These are phyloP conservation scores for Andrena dorsata DNA, from an alignment of 2,888 invertebrate genomes.

Conservation along the genomic window DNA sequence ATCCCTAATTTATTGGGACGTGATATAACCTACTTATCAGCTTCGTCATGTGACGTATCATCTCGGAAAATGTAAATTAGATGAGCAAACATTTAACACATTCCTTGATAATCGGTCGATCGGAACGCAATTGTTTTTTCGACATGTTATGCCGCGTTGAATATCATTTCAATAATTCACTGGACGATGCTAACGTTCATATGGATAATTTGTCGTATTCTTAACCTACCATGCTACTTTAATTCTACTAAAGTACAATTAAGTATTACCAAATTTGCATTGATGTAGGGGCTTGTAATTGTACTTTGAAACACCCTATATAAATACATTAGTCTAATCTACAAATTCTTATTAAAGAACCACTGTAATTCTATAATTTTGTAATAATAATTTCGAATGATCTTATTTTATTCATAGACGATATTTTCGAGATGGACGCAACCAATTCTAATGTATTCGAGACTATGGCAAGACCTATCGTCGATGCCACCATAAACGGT, in stretches of 20 bases:
- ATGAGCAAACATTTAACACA: background rate
- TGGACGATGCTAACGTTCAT: too few species aligned
- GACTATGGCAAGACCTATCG: constrained; percentile 89
- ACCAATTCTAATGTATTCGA: constrained; percentile 89
- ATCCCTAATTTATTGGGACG: background rate
- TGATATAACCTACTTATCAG: constrained; percentile 38
- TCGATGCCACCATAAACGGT: constrained; percentile 90
- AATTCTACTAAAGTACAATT: background rate
- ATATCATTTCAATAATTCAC: background rate
- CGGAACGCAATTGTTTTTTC: background rate
- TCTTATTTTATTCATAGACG: constrained; percentile 86
- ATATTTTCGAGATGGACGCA: constrained; percentile 88
- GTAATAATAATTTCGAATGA: too few species aligned
- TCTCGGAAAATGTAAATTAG: background rate
- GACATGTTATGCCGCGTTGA: background rate
- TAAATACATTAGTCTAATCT: background rate
- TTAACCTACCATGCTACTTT: background rate
- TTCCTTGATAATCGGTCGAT: background rate
- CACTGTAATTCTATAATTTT: background rate
- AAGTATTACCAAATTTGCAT: background rate
- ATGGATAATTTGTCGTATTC: background rate
- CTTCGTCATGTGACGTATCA: constrained; percentile 5
- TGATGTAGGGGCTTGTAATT: background rate
- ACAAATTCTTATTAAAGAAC: background rate
- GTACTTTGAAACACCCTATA: background rate